phyloP scores from a whole-genome alignment of 2,888 invertebrate genomes.

The Homarus gammarus region DNA sequence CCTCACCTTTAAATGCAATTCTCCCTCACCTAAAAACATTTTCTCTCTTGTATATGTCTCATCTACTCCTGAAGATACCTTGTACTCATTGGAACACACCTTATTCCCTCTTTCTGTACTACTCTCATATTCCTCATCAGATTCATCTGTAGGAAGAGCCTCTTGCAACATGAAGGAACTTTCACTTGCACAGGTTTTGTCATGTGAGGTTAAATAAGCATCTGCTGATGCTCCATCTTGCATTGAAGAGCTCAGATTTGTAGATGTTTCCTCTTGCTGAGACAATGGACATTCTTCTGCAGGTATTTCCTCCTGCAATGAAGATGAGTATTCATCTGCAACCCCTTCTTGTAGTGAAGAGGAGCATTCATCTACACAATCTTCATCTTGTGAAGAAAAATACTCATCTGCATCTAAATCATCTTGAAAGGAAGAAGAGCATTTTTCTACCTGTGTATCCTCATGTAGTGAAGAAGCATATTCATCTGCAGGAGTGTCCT shows the following conservation, averaged over 20 bases:
- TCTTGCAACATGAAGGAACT: neutral
- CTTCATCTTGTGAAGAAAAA: neutral
- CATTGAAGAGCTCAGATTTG: neutral
- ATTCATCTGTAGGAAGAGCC: neutral
- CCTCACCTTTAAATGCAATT: neutral
- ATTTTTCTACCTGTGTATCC: neutral
- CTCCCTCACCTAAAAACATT: constrained; percentile 29
- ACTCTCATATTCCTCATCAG: neutral
- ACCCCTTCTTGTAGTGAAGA: neutral
- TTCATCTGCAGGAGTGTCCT: constrained; percentile 14
- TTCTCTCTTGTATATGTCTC: constrained; percentile 16
- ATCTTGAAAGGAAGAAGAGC: neutral
- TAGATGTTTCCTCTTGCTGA: neutral
- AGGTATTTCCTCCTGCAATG: neutral
- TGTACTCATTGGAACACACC: neutral
- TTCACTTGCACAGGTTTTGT: neutral
- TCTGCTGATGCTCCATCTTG: constrained; percentile 5
- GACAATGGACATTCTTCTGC: neutral
- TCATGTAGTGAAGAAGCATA: neutral
- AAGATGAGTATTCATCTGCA: neutral
- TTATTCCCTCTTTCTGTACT: constrained; percentile 17
- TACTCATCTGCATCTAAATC: neutral
- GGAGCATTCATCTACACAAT: neutral
- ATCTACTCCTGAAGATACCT: neutral
- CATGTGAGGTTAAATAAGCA: neutral